Conservation (phyloP, 2,888 invertebrate genomes). For the Theodoxus fluviatilis region DNA sequence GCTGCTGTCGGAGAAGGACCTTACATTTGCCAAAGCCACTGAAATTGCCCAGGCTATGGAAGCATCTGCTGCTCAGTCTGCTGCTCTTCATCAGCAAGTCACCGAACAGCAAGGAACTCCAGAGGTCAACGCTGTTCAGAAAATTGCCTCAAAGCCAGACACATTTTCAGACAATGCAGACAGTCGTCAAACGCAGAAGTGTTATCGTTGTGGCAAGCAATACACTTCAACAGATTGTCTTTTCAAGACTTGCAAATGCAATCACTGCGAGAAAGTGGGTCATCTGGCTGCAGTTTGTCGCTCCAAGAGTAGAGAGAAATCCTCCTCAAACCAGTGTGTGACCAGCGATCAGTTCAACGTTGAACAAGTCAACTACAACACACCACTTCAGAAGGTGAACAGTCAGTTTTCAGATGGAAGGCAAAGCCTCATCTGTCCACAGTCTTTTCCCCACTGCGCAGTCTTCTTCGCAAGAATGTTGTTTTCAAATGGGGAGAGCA, state of each 20-base stretch:
- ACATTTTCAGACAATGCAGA: too few relatives aligned
- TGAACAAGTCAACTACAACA: too few relatives aligned
- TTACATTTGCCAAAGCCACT: too few relatives aligned
- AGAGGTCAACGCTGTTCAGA: not conserved
- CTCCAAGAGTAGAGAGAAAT: too few relatives aligned
- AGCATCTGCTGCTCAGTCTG: not conserved
- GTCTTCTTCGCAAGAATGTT: not conserved
- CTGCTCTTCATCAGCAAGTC: not conserved
- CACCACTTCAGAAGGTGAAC: too few relatives aligned
- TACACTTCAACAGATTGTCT: too few relatives aligned
- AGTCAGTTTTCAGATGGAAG: not conserved
- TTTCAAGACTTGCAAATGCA: not conserved
- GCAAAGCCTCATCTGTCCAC: not conserved
- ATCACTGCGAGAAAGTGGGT: not conserved
- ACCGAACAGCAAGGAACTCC: not conserved
- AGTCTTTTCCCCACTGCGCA: not conserved
- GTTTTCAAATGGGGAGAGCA: not conserved
- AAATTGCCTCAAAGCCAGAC: too few relatives aligned
- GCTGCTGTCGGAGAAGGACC: too few relatives aligned
- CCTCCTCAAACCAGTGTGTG: too few relatives aligned
- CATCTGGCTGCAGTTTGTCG: constrained; percentile 1
- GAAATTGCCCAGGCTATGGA: not conserved
- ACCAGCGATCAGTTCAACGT: too few relatives aligned
- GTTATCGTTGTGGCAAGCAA: too few relatives aligned
- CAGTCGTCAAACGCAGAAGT: too few relatives aligned